Evolutionary conservation across 1,140 invertebrate genomes (phyloP), one percentile per base, ranked within the genome.

Genomic region (Paracyclopina nana): DNA sequence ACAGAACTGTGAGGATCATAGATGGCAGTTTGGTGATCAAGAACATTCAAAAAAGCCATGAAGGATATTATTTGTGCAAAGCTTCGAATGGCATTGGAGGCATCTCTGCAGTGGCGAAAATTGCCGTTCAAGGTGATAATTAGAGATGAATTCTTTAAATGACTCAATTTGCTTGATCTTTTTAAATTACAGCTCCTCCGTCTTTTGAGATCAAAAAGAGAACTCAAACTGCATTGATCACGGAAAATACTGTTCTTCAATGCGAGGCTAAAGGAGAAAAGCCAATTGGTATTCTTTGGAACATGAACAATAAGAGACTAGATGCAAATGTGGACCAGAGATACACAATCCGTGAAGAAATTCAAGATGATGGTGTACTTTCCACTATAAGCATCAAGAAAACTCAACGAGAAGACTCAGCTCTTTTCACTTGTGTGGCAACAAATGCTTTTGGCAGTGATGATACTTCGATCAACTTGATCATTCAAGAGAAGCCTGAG

Each of bases 231-330:
- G 82, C 86, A 14, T 74, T 82, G 9, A 50, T 30, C 8, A 53
- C 75, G 81, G 84, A 92, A 65, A 84, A 85, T 25, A 80, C 86
- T 26, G 86, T 88, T 20, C 62, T 96, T 46, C 82, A 91, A 62
- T 94, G 90, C 62, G 82, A 90, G 68, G 87, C 86, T n/a, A 82
- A 84, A 60, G 88, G 91, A 46, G 90, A 95, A 67, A 88, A 87
- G 70, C 88, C 90, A 22, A 83, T 96, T 61, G 84, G 84, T 57
- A 88, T 95, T 41, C 72, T 86, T 18, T 95, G 90, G 91, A 88
- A 85, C 65, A 86, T 86, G 75, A 86, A 90, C 64, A 86, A 84
- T 64, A 86, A 87, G 63, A 74, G 83, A 44, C 65, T 88, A 46
- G 83, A 88, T 65, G 78, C 81, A 25, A 84, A 86, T 65, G 80